These are phyloP conservation scores for Stenodera caucasica DNA, from an alignment of 2,888 invertebrate genomes.

Conservation along the genomic window DNA sequence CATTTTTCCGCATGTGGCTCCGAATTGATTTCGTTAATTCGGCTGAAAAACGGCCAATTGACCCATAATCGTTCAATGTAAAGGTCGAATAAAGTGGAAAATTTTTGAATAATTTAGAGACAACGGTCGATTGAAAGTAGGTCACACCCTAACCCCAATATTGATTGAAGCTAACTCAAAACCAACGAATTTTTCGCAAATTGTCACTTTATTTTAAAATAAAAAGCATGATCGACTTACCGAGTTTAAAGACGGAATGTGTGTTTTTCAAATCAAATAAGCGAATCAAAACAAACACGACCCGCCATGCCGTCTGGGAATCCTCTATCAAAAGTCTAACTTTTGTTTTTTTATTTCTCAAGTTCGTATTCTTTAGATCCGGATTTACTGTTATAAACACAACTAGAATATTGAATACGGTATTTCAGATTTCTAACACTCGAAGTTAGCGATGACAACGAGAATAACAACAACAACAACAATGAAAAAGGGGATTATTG, in stretches of 20 bases:
- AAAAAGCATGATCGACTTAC: neutral
- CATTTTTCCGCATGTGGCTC: too few relatives aligned
- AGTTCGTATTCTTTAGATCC: neutral
- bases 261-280: neutral
- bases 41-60: too few relatives aligned
- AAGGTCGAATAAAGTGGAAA: too few relatives aligned
- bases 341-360: too few relatives aligned
- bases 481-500: neutral
- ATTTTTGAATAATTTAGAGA: neutral
- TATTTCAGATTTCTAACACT: neutral
- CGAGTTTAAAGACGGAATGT: neutral
- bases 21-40: too few relatives aligned
- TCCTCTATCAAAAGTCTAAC: neutral
- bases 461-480: neutral
- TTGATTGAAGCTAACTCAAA: conserved; percentile 25
- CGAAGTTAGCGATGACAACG: neutral
- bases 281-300: neutral
- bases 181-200: too few relatives aligned
- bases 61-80: too few relatives aligned
- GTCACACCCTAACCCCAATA: conserved; percentile 34
- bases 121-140: conserved; percentile 17
- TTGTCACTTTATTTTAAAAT: too few relatives aligned
- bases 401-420: neutral
- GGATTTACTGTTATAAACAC: neutral
- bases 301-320: neutral